phyloP scores from a whole-genome alignment of 2,113 vertebrate genomes.

The Diadophis punctatus region DNA sequence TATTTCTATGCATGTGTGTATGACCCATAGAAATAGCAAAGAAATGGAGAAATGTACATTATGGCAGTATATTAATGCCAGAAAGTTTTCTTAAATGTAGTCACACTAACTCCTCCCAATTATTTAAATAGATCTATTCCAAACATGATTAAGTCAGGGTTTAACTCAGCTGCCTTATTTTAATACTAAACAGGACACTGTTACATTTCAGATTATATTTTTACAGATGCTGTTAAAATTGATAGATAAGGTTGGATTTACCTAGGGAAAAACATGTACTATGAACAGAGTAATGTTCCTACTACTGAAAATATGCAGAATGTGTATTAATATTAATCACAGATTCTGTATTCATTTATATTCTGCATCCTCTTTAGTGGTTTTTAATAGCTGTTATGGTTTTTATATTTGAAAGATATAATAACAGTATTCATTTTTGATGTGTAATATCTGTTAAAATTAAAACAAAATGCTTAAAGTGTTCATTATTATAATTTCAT shows the following conservation, averaged over 20 bases:
- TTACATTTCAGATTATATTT: too few relatives aligned
- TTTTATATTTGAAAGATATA: background rate
- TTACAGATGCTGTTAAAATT: too few relatives aligned
- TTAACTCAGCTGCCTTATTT: too few relatives aligned
- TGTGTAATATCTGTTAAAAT: background rate
- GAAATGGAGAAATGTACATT: too few relatives aligned
- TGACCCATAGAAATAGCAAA: too few relatives aligned
- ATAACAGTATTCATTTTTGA: background rate
- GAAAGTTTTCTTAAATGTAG: too few relatives aligned
- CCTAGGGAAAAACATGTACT: background rate
- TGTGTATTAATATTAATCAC: background rate
- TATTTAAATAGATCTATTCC: too few relatives aligned
- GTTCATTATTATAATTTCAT: background rate
- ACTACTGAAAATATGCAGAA: background rate
- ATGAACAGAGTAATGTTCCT: background rate
- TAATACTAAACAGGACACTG: too few relatives aligned
- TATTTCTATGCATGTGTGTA: too few relatives aligned
- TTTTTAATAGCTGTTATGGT: background rate
- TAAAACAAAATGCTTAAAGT: background rate
- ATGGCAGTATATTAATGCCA: too few relatives aligned
- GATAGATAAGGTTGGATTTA: background rate
- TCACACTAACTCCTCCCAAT: too few relatives aligned
- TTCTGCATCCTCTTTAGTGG: background rate
- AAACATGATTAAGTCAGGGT: too few relatives aligned
- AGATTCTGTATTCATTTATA: background rate